phyloP scores from a whole-genome alignment of 92 coral and sea anemone species.

The Heteractis magnifica region DNA sequence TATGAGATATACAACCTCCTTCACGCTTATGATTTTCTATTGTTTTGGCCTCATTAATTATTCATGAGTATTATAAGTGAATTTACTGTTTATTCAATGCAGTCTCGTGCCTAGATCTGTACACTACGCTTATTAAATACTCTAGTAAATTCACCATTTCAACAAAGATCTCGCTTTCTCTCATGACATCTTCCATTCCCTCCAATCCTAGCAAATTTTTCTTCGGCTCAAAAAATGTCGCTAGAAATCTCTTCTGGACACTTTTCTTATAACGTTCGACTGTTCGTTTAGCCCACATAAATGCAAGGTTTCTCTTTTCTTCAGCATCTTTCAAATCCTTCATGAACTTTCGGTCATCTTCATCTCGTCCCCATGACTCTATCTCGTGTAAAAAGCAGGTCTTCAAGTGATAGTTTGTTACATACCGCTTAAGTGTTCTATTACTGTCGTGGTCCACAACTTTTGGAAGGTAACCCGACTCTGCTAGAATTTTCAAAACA shows the following conservation, averaged over 20 bases:
- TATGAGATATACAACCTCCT: too few relatives aligned
- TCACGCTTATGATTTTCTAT: too few relatives aligned
- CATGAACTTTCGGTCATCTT: neutral
- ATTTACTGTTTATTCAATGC: too few relatives aligned
- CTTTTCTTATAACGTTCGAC: conserved; percentile 31
- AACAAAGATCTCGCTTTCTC: conserved; percentile 10
- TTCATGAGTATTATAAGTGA: too few relatives aligned
- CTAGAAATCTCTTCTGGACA: conserved; percentile 21
- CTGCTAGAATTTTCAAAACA: conserved; percentile 28
- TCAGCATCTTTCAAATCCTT: conserved; percentile 13
- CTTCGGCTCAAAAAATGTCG: conserved; percentile 35
- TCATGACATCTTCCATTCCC: conserved; percentile 38
- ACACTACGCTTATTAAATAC: conserved; percentile 5
- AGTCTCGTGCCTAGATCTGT: neutral
- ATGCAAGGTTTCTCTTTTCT: conserved; percentile 16
- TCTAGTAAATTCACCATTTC: conserved; percentile 28
- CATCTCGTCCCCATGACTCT: conserved; percentile 16
- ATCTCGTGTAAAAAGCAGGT: conserved; percentile 45
- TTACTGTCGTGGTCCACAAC: conserved; percentile 37
- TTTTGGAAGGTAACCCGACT: conserved; percentile 39
- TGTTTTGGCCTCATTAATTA: too few relatives aligned
- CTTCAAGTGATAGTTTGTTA: conserved; percentile 34
- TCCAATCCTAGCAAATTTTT: conserved; percentile 33
- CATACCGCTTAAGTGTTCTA: conserved; percentile 13
- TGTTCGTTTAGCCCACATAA: conserved; percentile 23